Percentiles rank a stretch among this genome's conserved stretches.
These are phyloP conservation scores for Drosophila mojavensis DNA, from an alignment of 1,140 invertebrate species.

Conservation along the genomic window DNA sequence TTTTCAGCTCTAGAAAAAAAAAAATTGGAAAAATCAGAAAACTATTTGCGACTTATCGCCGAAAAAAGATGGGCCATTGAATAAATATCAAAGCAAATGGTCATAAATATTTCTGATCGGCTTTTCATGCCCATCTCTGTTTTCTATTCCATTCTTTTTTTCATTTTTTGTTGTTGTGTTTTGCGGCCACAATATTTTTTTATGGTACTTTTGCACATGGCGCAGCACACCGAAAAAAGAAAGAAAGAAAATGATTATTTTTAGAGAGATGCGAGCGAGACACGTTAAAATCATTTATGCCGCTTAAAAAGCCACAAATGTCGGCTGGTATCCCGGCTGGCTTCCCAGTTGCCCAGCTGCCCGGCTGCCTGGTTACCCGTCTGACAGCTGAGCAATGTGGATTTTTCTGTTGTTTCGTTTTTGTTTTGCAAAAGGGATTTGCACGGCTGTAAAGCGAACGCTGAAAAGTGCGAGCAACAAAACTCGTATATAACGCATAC, in stretches of 20 bases:
- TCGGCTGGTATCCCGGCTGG: constrained; percentile 33
- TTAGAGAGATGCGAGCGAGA: constrained; percentile 33
- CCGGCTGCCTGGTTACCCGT: not conserved
- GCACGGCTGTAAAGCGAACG: constrained; percentile 51
- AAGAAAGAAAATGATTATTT: constrained; percentile 51
- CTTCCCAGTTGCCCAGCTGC: not conserved
- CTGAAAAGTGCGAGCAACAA: constrained; percentile 50
- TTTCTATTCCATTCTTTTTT: constrained; percentile 43
- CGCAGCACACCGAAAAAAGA: constrained; percentile 24
- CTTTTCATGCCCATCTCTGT: constrained; percentile 50
- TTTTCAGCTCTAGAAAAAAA: constrained; percentile 29
- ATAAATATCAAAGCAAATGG: constrained; percentile 78
- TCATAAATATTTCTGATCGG: constrained; percentile 73
- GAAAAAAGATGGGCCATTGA: constrained; percentile 73
- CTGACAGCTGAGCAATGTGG: constrained; percentile 37
- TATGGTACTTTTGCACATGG: constrained; percentile 58
- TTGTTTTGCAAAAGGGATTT: constrained; percentile 54
- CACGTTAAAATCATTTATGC: constrained; percentile 71
- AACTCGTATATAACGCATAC: constrained; percentile 62
- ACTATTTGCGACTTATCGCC: constrained; percentile 78
- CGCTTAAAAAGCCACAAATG: constrained; percentile 78
- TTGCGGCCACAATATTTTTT: constrained; percentile 23
- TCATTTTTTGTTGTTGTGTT: constrained; percentile 30
- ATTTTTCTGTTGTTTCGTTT: constrained; percentile 21
- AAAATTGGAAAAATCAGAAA: constrained; percentile 15